Evolutionary conservation across 1,140 invertebrate species (phyloP), one percentile per base, ranked within the genome.

Genomic region (Calliopsis andreniformis): DNA sequence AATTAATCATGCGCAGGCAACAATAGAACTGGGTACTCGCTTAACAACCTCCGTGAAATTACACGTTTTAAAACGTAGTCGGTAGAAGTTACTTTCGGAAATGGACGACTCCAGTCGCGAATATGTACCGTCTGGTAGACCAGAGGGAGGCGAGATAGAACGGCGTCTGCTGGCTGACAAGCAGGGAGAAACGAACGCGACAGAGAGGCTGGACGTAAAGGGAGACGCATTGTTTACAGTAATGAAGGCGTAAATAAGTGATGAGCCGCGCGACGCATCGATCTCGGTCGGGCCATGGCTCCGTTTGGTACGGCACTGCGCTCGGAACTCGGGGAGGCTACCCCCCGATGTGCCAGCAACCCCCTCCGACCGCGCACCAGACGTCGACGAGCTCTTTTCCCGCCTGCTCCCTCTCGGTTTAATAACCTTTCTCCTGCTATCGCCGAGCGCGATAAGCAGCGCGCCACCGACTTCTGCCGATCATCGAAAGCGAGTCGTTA

Each of bases 201-300:
- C 35, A n/a, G 77, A 75, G 80, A 78, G 78, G 76, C 67, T 68
- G 86, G 79, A 76, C 68, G 82, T 61, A 84, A 81, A 85, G 87
- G 82, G 85, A 84, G 84, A 85, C 80, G 83, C 85, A 89, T 89
- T 90, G 89, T 89, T 90, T 90, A 89, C 85, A 86, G 88, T 90
- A 90, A 90, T 89, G 89, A 90, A 90, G 86, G 87, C 87, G 87
- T 90, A 90, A 90, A 90, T 90, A 90, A 90, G 87, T 89, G 87
- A 90, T 86, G 86, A 90, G 84, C 78, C 83, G 80, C 78, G 86
- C 83, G 85, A 86, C 82, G 85, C 83, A 88, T 89, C 88, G 88
- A 89, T 89, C 87, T 87, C 80, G 30, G 30, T 35, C 42, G 49
- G 61, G 71, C 39, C 18, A 55, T 43, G 45, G 63, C 67, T 75